phyloP scores from a whole-genome alignment of 2,797 vertebrate genomes.

The Semotilus atromaculatus region DNA sequence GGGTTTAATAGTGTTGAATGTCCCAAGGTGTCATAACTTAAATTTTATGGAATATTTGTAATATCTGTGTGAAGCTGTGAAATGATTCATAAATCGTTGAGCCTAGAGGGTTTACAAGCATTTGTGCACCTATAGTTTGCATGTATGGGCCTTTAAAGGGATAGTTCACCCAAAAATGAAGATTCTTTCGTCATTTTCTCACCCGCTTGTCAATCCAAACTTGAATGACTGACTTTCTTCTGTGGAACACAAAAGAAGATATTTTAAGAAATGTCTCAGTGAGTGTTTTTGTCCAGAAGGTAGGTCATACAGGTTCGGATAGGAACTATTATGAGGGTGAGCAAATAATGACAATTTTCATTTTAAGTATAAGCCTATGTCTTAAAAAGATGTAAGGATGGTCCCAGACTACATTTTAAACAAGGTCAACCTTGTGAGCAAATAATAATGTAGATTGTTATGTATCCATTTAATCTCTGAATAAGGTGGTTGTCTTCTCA shows the following conservation, averaged over 20 bases:
- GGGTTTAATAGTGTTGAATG: neutral
- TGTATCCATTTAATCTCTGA: neutral
- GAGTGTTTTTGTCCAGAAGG: neutral
- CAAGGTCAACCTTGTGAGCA: neutral
- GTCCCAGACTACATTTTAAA: neutral
- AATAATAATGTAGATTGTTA: neutral
- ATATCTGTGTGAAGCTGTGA: neutral
- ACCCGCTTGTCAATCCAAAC: neutral
- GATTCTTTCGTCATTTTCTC: neutral
- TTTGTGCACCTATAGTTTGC: neutral
- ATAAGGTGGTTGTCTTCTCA: neutral
- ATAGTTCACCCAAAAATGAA: neutral
- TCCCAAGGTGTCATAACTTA: neutral
- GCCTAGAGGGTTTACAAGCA: neutral
- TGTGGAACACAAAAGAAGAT: neutral
- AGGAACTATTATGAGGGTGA: neutral
- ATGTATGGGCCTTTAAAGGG: neutral
- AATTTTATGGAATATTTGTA: neutral
- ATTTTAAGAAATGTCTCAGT: neutral
- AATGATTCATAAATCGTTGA: neutral
- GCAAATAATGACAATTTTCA: neutral
- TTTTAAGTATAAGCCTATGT: no score
- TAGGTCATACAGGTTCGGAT: neutral
- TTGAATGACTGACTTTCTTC: neutral
- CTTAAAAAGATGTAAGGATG: no score